Evolutionary conservation across 2,888 invertebrate species (phyloP).

Genomic region (Mythimna vitellina): DNA sequence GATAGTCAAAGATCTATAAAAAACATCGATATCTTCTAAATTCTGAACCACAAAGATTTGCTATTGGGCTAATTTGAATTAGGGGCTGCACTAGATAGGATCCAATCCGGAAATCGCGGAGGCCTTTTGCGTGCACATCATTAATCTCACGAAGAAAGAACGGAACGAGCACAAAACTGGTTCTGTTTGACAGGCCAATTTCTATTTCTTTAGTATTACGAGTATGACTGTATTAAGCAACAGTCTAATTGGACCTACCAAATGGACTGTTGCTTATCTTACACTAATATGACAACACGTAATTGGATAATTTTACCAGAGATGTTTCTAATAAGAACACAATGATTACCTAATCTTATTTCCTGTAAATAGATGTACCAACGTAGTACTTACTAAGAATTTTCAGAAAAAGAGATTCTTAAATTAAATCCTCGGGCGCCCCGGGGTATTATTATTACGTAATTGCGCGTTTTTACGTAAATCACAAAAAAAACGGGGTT

Average conservation of each 20-base stretch:
- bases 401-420: too few relatives aligned
- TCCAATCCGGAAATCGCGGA: conserved; percentile 7
- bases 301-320: background rate
- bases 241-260: conserved; percentile 35
- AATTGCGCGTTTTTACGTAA: too few relatives aligned
- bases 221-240: conserved; percentile 24
- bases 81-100: background rate
- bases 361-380: background rate
- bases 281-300: conserved; percentile 17
- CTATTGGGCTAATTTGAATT: background rate
- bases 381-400: background rate
- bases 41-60: background rate
- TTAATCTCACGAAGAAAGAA: conserved; percentile 40
- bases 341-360: conserved; percentile 16
- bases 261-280: too few relatives aligned
- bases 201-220: conserved; percentile 14
- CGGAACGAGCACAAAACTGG: conserved; percentile 3
- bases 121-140: conserved; percentile 30
- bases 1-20: too few relatives aligned
- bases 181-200: conserved; percentile 44
- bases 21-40: background rate
- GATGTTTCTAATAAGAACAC: background rate
- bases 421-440: too few relatives aligned
- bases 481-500: too few relatives aligned
- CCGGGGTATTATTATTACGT: too few relatives aligned